Conservation (phyloP, 2,888 invertebrate species). For the Camponotus fellah region DNA sequence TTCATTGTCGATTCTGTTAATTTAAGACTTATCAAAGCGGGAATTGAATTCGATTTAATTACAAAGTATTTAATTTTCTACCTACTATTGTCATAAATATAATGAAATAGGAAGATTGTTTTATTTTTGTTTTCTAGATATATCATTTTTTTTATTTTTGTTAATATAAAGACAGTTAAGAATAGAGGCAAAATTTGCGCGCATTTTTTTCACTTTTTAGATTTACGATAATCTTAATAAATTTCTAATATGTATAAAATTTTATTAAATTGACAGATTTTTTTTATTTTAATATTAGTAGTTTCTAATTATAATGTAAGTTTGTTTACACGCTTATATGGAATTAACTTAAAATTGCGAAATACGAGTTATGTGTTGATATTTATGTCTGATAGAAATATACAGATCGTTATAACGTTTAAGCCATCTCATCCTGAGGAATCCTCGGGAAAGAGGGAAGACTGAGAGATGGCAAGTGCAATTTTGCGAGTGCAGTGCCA, state of each 20-base stretch:
- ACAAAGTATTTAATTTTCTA: background rate
- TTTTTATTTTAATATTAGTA: background rate
- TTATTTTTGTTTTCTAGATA: background rate
- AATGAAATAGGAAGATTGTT: background rate
- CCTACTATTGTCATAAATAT: background rate
- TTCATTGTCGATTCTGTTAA: conserved; percentile 66
- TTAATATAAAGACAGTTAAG: background rate
- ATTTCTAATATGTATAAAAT: background rate
- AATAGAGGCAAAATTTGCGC: background rate
- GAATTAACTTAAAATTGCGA: conserved; percentile 1
- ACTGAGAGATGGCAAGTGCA: conserved; percentile 50
- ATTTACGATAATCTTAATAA: background rate
- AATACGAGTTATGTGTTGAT: conserved; percentile 9
- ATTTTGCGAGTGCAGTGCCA: conserved; percentile 51
- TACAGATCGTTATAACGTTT: conserved; percentile 16
- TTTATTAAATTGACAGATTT: background rate
- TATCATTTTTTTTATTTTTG: background rate
- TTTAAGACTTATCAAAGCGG: conserved; percentile 37
- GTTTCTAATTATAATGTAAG: background rate
- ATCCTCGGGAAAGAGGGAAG: conserved; percentile 17
- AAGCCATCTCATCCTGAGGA: background rate
- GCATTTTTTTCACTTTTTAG: background rate
- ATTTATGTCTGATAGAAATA: background rate
- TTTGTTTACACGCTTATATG: background rate
- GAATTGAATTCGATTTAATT: background rate